Evolutionary conservation across 2,797 vertebrate genomes (phyloP), one percentile per base, ranked within the genome.

Genomic region (Gymnothorax reevesii): DNA sequence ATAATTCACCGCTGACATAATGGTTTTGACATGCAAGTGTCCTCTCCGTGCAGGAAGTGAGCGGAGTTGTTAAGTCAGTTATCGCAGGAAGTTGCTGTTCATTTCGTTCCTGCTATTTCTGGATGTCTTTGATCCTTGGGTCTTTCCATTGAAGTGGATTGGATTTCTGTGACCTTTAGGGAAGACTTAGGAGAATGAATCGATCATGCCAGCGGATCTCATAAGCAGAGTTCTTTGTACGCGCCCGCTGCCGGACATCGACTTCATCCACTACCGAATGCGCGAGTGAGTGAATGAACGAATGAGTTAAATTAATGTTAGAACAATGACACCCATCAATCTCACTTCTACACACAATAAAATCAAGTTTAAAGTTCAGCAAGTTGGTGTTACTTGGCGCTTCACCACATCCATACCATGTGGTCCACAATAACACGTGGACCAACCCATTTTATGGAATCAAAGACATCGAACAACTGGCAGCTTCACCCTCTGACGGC

Each of bases 121-220:
- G 57, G 54, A 25, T 20, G 22, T 83, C 55, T 57, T 59, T 57
- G 54, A 83, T 57, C 82, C 55, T 10, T 12, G 9, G 33, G 9
- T 42, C 42, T 55, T 83, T 25, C 79, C 55, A 54, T 82, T 57
- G 54, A 57, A 27, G 55, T 60, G 59, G 59, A 59, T 55, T 83
- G 57, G 54, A 83, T 25, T 42, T 62, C 82, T 60, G 57, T 83
- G 82, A 83, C 57, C 57, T 83, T 83, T 83, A 60, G 57, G 57
- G 57, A 20, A 60, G n/a, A 59, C 82, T 33, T 60, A 83, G 8
- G 82, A 83, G 55, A 42, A 83, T 33, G 54, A 83, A 83, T 79
- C 75, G 17, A 79, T 79, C 75, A 79, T 49, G 20, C 8, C 12
- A 79, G 33, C 57, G 62, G 57, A 83, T 79, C 75, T 49, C 75